These are phyloP conservation scores for Drosophila pectinifera DNA, from an alignment of 1,140 invertebrate species.

Conservation along the genomic window DNA sequence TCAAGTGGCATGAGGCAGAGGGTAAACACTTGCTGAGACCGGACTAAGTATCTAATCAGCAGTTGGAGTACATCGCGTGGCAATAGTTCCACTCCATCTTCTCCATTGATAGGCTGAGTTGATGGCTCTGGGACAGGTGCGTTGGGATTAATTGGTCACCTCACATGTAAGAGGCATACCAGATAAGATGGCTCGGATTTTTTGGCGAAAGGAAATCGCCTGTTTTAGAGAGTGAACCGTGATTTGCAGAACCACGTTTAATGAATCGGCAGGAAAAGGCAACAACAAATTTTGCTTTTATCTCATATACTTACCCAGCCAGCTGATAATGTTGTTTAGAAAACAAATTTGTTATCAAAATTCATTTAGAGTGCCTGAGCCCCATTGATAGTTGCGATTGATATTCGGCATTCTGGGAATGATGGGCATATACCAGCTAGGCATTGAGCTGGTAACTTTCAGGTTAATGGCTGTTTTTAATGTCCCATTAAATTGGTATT, in stretches of 20 bases:
- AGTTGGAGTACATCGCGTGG: conserved; percentile 44
- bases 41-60: conserved; percentile 50
- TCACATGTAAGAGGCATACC: background rate
- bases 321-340: conserved; percentile 41
- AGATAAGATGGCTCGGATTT: conserved; percentile 27
- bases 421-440: conserved; percentile 12
- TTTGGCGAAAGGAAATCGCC: conserved; percentile 1
- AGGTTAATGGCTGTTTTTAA: background rate
- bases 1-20: conserved; percentile 25
- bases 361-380: conserved; percentile 10
- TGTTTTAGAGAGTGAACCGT: background rate
- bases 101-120: conserved; percentile 32
- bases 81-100: conserved; percentile 33
- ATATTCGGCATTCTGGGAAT: conserved; percentile 18
- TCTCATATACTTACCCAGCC: background rate
- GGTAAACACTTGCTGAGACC: conserved; percentile 28
- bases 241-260: conserved; percentile 9
- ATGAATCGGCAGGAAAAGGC: conserved; percentile 5
- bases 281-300: conserved; percentile 1
- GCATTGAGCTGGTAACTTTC: background rate
- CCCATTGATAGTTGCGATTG: conserved; percentile 24
- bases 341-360: conserved; percentile 18
- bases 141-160: conserved; percentile 43
- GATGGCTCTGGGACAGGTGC: conserved; percentile 22
- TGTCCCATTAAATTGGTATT: conserved; percentile 11